Percentiles rank a stretch among this genome's conserved stretches.
Evolutionary conservation across 2,113 vertebrate genomes (phyloP).

Genomic region (Gambusia holbrooki): DNA sequence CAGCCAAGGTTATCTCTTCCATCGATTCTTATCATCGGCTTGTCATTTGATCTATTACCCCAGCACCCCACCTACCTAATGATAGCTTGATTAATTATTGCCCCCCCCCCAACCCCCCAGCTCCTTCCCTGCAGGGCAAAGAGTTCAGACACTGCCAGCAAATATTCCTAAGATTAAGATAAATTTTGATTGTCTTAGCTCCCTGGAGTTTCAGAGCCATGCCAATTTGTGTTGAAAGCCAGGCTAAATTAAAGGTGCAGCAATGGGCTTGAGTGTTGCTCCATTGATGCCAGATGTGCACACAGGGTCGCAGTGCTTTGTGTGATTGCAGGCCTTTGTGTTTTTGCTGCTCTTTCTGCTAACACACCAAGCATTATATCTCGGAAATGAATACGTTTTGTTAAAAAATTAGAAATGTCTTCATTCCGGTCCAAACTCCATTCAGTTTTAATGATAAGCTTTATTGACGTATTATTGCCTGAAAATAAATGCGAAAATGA

Average conservation of each 20-base stretch:
- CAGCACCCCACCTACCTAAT: constrained; percentile 76
- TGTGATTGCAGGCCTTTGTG: background rate
- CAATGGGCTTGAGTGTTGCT: constrained; percentile 4
- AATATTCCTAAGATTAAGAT: constrained; percentile 70
- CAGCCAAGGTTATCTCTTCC: constrained; percentile 81
- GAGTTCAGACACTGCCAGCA: constrained; percentile 51
- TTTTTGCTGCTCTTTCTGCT: background rate
- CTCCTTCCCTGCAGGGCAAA: constrained; percentile 36
- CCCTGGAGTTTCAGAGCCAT: constrained; percentile 44
- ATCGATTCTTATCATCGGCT: constrained; percentile 81
- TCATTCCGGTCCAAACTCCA: no score
- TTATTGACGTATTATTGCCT: constrained; percentile 73
- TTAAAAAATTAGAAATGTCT: no score
- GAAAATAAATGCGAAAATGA: constrained; percentile 1
- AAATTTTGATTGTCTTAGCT: constrained; percentile 65
- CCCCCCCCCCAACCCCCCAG: constrained; percentile 64
- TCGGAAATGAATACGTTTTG: background rate
- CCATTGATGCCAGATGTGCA: constrained; percentile 29
- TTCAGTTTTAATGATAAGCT: constrained; percentile 59
- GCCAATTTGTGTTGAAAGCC: constrained; percentile 26
- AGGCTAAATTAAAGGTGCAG: constrained; percentile 36
- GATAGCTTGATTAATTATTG: constrained; percentile 79
- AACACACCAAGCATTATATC: background rate
- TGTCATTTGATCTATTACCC: constrained; percentile 83
- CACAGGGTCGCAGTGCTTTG: background rate